These are phyloP conservation scores for Cheilosia scutellata DNA, from an alignment of 2,888 invertebrate genomes.

Conservation along the genomic window DNA sequence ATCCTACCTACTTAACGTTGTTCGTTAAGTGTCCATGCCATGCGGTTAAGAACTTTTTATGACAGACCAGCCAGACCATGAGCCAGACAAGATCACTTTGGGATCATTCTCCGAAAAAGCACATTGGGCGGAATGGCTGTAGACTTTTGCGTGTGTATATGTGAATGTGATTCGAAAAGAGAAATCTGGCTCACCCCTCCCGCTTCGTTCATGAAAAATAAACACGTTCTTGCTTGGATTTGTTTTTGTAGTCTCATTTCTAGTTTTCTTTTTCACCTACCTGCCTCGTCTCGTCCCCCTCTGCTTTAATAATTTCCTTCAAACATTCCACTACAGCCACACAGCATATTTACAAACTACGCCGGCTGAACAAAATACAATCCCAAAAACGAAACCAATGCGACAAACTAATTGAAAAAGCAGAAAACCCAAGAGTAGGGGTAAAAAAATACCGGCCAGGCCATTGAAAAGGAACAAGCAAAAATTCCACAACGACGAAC, in stretches of 20 bases:
- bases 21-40: too few species aligned
- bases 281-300: neutral
- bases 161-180: conserved; percentile 2
- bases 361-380: conserved; percentile 46
- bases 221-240: conserved; percentile 31
- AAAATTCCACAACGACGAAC: conserved; percentile 53
- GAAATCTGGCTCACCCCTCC: conserved; percentile 11
- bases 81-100: too few species aligned
- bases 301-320: neutral
- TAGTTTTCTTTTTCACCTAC: conserved; percentile 11
- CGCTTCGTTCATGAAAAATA: neutral
- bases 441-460: conserved; percentile 39
- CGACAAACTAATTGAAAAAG: conserved; percentile 59
- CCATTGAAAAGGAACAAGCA: conserved; percentile 57
- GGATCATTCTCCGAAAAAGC: too few species aligned
- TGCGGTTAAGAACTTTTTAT: too few species aligned
- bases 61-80: too few species aligned
- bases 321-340: neutral
- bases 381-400: conserved; percentile 43
- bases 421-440: conserved; percentile 56
- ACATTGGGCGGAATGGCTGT: too few species aligned
- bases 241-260: neutral
- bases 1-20: too few species aligned
- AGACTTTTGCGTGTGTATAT: too few species aligned
- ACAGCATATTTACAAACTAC: neutral